Evolutionary conservation across 2,888 invertebrate species (phyloP).

Genomic region (Xestia sexstrigata): DNA sequence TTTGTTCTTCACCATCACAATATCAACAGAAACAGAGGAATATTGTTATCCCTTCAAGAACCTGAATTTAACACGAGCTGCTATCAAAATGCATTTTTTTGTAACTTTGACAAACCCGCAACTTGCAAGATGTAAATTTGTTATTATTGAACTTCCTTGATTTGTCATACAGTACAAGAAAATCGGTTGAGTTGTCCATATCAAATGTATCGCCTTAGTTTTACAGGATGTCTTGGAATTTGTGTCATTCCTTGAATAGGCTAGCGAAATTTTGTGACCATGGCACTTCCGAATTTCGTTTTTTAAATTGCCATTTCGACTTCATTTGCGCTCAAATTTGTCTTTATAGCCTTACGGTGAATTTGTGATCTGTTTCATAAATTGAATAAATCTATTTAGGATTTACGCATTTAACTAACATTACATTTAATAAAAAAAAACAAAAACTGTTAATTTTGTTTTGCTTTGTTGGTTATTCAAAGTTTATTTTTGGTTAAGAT

Average conservation of each 20-base stretch:
- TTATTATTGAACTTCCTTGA: neutral
- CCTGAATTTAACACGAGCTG: neutral
- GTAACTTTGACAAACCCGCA: neutral
- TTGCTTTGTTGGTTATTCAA: conserved; percentile 1
- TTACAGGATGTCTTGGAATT: neutral
- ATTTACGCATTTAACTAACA: conserved; percentile 6
- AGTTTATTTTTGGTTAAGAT: conserved; percentile 2
- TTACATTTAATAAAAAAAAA: neutral
- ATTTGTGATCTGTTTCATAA: neutral
- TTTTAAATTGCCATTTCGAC: neutral
- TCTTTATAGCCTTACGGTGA: neutral
- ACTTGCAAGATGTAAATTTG: neutral
- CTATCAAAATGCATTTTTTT: conserved; percentile 13
- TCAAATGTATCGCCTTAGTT: conserved; percentile 4
- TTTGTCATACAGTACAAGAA: neutral
- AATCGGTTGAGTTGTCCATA: conserved; percentile 1
- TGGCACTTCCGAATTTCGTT: neutral
- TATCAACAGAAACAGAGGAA: conserved; percentile 20
- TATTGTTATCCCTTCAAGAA: conserved; percentile 13
- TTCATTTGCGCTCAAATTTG: neutral
- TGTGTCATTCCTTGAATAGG: conserved; percentile 10
- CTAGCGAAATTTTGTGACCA: conserved; percentile 16
- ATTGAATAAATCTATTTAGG: neutral
- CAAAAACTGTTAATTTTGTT: conserved; percentile 2
- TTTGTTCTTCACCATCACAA: conserved; percentile 19